Conservation (phyloP, 2,888 invertebrate species). For the Drosophila buzzatii region DNA sequence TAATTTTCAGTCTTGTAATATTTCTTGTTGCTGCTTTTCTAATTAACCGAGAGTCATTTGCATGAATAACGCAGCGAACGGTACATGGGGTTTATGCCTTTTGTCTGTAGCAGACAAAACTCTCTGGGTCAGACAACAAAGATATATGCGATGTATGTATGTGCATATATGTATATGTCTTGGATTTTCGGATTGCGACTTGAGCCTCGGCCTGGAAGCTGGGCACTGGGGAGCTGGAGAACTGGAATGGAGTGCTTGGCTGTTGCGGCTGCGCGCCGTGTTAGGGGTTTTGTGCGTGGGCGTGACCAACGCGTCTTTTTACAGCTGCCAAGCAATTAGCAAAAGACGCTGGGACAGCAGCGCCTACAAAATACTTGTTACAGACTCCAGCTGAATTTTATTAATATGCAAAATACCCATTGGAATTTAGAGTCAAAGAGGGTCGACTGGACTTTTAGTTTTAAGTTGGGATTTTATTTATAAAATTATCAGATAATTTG, state of each 20-base stretch:
- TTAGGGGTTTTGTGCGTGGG: conserved; percentile 49
- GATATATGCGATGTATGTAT: neutral
- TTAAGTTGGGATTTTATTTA: neutral
- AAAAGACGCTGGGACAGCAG: conserved; percentile 58
- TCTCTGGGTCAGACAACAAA: conserved; percentile 40
- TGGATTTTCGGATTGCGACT: neutral
- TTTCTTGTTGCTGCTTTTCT: conserved; percentile 51
- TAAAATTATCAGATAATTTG: neutral
- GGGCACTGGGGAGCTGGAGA: neutral
- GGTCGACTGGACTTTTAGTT: neutral
- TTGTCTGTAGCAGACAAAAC: conserved; percentile 53
- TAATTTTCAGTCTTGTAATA: conserved; percentile 38
- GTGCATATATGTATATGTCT: neutral
- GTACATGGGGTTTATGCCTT: conserved; percentile 76
- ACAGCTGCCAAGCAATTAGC: conserved; percentile 76
- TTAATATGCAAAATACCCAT: conserved; percentile 2
- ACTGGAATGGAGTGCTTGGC: conserved; percentile 1
- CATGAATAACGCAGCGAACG: conserved; percentile 80
- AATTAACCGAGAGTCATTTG: conserved; percentile 76
- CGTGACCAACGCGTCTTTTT: conserved; percentile 62
- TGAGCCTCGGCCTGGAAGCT: neutral
- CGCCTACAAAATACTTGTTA: conserved; percentile 49
- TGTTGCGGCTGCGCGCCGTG: conserved; percentile 4
- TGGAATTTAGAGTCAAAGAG: neutral
- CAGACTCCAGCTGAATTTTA: conserved; percentile 28